Evolutionary conservation across 2,797 vertebrate species (phyloP), one percentile per base, ranked within the genome.

Genomic region (Propithecus deckenii): DNA sequence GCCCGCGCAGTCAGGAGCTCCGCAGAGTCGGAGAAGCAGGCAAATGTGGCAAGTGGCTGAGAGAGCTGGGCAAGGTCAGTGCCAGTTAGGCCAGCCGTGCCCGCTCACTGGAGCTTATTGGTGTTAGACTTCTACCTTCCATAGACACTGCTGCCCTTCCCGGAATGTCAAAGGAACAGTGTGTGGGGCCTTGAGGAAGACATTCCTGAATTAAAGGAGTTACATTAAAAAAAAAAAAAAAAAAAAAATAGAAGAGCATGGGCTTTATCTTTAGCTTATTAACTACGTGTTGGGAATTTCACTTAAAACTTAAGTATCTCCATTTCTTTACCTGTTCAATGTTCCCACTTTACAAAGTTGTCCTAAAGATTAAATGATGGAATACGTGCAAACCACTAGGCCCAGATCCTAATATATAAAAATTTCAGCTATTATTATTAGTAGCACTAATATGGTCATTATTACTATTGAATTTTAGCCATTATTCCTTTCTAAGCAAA

Each of bases 1-100:
- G 4, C 32, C n/a, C 0, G 3, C 15, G 20, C 14, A 25, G 3
- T 28, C 6, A 5, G 9, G 38, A 14, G 5, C 5, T n/a, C 4
- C 25, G 78, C 4, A 67, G n/a, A 7, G 0, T 32, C 32, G 57
- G 25, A 46, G 18, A 57, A 89, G 18, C 32, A 10, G 8, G 89
- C 32, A 69, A 20, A 50, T 32, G 3, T 3, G 52, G 30, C 65
- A 38, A 3, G 3, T 18, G 2, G 5, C 7, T 50, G 30, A 22
- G 7, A 15, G 23, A 28, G 25, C 2, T 22, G 22, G 20, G 13
- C 32, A 50, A 11, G 30, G 9, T 28, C 59, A 59, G 0, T 1
- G 5, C n/a, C n/a, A 48, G 2, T 7, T 41, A 18, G 28, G 30
- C 1, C 13, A 61, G 15, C 46, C 22, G 6, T n/a, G 35, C 7